Evolutionary conservation across 2,113 vertebrate genomes (phyloP).

Genomic region (Amblyopsis rosae): DNA sequence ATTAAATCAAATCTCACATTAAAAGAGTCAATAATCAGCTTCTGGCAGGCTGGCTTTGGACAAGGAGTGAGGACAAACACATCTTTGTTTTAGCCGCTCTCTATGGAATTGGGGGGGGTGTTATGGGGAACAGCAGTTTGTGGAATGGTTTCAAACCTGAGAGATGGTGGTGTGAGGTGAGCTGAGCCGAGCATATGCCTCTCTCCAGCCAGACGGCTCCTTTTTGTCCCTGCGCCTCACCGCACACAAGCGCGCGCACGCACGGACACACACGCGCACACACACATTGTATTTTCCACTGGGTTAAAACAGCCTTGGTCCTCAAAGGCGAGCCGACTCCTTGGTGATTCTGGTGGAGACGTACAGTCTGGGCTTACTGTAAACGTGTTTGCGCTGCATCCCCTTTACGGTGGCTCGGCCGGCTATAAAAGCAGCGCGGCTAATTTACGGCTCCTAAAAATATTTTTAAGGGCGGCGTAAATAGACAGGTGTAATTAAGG

Average conservation of each 20-base stretch:
- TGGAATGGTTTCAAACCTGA: constrained; percentile 44
- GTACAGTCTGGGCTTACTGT: constrained; percentile 52
- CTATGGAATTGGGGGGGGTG: constrained; percentile 5
- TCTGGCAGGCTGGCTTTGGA: constrained; percentile 62
- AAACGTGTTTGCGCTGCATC: constrained; percentile 52
- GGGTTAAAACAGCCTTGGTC: constrained; percentile 37
- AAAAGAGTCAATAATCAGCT: constrained; percentile 72
- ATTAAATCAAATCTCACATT: constrained; percentile 75
- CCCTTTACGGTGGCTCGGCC: constrained; percentile 9
- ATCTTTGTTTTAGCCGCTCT: constrained; percentile 64
- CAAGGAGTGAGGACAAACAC: constrained; percentile 61
- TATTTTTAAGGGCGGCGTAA: constrained; percentile 40
- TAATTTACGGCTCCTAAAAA: constrained; percentile 57
- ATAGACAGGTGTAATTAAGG: constrained; percentile 70
- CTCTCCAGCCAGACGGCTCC: constrained; percentile 32
- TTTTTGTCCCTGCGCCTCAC: constrained; percentile 38
- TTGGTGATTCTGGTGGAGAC: constrained; percentile 54
- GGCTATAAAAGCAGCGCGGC: constrained; percentile 15
- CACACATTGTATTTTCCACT: constrained; percentile 51
- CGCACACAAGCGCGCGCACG: constrained; percentile 11
- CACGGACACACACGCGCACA: constrained; percentile 1
- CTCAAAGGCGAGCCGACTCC: constrained; percentile 37
- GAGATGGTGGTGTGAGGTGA: constrained; percentile 43
- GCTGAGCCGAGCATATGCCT: constrained; percentile 48
- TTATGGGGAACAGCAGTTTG: not conserved